phyloP scores from a whole-genome alignment of 37 sponge, comb jelly and placozoan species.

The Mnemiopsis leidyi region DNA sequence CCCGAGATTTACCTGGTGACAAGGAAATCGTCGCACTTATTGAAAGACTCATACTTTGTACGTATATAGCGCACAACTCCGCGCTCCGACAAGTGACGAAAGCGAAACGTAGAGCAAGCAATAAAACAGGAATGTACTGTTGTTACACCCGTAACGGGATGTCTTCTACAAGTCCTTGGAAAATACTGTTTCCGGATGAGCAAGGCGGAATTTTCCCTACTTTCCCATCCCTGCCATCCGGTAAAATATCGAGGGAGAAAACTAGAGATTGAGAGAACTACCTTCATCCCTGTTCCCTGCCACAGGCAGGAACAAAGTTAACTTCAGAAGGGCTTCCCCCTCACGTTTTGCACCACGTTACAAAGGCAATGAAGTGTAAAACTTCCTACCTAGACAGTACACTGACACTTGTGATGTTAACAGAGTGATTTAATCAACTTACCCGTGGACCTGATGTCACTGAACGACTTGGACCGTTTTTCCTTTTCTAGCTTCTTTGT shows the following conservation, averaged over 20 bases:
- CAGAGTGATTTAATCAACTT: constrained; percentile 8
- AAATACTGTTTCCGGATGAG: neutral
- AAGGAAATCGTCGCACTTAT: neutral
- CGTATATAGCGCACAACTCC: neutral
- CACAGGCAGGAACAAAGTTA: neutral
- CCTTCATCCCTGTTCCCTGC: too few relatives aligned
- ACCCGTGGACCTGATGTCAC: constrained; percentile 25
- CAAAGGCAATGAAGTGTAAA: neutral
- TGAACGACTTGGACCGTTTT: neutral
- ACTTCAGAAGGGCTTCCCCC: neutral
- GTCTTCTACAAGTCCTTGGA: neutral
- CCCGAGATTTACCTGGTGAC: neutral
- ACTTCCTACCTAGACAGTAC: too few relatives aligned
- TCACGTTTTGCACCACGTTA: too few relatives aligned
- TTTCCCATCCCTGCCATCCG: neutral
- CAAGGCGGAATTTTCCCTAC: neutral
- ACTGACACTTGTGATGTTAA: too few relatives aligned
- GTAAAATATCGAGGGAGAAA: too few relatives aligned
- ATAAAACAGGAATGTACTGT: neutral
- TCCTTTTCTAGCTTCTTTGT: neutral
- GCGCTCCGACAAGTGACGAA: neutral
- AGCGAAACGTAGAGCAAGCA: neutral
- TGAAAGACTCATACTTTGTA: neutral
- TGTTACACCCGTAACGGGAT: neutral
- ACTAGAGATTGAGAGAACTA: too few relatives aligned